Evolutionary conservation across 1,140 invertebrate genomes (phyloP), one percentile per base, ranked within the genome.

Genomic region (Araneus ventricosus): DNA sequence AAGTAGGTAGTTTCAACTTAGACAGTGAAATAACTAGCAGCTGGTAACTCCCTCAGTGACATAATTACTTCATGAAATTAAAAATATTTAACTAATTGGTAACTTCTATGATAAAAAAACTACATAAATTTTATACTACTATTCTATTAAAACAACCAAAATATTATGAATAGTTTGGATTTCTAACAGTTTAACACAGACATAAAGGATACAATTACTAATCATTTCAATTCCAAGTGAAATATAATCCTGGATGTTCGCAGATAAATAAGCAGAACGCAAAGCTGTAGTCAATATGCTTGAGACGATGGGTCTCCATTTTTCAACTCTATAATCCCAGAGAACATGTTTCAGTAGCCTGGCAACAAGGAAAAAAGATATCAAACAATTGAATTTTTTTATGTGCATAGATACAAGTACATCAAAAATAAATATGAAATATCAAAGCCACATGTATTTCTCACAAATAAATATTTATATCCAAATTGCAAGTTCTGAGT

Each of bases 241-340:
- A 41, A 99, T 95, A 95, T 98, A 99, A 95, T 99, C 98, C 94
- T 98, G 97, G 91, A 99, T 96, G 95, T 97, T 98, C 5, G 97
- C 97, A n/a, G 97, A 97, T 27, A 99, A 96, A 95, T 97, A 98
- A 4, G 98, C 98, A 96, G 98, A 98, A 94, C 97, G 95, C 10
- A 99, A 95, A 0, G 98, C 98, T 95, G 97, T 97, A 52, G 97
- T 96, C 82, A 99, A 95, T 86, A 99, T 97, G 95, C 97, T 97
- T 8, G 97, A 97, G 30, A 99, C 96, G 82, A 99, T 96, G 59
- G 96, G 96, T 95, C 97, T 97, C 99, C 98, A 99, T 94, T 97
- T 97, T 96, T 99, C 98, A 87, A 96, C 96, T 80, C 98, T 97
- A 96, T 99, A 99, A 95, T 99, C 98, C 96, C 97, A 98, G 39